These are phyloP conservation scores for Prolemur simus DNA, from an alignment of 2,113 vertebrate genomes.

Conservation along the genomic window DNA sequence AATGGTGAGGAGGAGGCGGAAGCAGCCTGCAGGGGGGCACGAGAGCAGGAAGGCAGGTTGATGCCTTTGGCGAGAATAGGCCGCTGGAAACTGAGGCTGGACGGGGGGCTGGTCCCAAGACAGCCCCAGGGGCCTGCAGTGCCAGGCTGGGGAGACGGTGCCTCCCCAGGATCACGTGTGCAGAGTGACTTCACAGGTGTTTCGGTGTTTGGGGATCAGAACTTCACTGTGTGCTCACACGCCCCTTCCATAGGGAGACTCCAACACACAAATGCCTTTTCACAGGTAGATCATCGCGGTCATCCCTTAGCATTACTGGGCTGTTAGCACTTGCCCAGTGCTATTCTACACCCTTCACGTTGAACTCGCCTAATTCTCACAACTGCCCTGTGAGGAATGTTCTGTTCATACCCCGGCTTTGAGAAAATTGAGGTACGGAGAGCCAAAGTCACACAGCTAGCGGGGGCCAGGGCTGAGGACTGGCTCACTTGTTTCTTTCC, in stretches of 20 bases:
- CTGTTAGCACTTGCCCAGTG: background rate
- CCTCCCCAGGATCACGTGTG: too few species aligned
- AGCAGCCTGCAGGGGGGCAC: rapidly evolving
- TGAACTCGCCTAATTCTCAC: background rate
- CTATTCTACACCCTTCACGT: background rate
- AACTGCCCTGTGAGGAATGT: background rate
- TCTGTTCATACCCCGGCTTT: background rate
- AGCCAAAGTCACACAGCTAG: background rate
- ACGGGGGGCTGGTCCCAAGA: background rate
- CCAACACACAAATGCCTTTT: background rate
- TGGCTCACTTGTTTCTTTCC: background rate
- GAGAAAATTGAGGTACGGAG: background rate
- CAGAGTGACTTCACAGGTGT: background rate
- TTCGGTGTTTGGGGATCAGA: background rate
- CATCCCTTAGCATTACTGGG: background rate
- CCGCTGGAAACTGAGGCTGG: background rate
- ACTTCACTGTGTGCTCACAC: background rate
- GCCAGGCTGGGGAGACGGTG: background rate
- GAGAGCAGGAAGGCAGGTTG: background rate
- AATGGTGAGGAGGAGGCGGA: background rate
- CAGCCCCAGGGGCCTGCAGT: background rate
- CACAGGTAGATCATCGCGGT: too few species aligned
- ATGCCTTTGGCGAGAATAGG: too few species aligned
- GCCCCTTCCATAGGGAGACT: background rate
- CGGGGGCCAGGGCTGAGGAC: background rate